phyloP scores from a whole-genome alignment of 2,797 vertebrate genomes.

The Paramormyrops hopkinsi region DNA sequence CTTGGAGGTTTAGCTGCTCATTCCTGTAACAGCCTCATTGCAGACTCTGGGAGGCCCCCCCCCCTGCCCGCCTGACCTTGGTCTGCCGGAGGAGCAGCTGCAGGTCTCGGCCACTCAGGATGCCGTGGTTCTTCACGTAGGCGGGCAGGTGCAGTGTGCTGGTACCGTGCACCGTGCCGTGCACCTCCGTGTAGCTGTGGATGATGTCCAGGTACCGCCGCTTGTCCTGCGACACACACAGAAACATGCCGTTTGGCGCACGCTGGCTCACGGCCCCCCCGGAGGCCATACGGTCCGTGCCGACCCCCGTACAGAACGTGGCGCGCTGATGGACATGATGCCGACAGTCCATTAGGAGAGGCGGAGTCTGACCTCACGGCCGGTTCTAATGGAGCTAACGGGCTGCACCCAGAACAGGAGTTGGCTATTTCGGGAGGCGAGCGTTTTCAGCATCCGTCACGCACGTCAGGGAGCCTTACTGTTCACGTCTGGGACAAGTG shows the following conservation, averaged over 20 bases:
- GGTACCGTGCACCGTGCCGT: slow-evolving; percentile 89
- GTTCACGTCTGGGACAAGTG: not conserved
- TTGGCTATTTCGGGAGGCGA: not conserved
- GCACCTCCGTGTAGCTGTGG: slow-evolving; percentile 91
- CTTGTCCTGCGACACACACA: slow-evolving; percentile 71
- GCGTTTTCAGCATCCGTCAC: not conserved
- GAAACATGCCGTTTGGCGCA: not conserved
- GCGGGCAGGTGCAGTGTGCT: slow-evolving; percentile 84
- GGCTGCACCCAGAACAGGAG: not conserved
- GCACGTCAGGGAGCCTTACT: not conserved
- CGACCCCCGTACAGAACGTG: not conserved
- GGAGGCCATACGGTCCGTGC: not conserved
- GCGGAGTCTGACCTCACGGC: not conserved
- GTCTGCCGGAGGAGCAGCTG: slow-evolving; percentile 94
- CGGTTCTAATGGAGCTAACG: not conserved
- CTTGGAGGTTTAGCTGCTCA: not conserved
- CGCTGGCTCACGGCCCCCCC: not conserved
- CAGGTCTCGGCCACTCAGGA: slow-evolving; percentile 90
- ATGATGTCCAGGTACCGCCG: slow-evolving; percentile 89
- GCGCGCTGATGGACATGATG: not conserved
- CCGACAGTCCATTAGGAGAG: not conserved
- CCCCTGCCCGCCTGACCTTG: slow-evolving; percentile 63
- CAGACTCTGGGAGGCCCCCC: not conserved
- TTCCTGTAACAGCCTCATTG: not conserved
- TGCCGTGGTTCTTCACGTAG: slow-evolving; percentile 95